Evolutionary conservation across 2,113 vertebrate species (phyloP), one percentile per base, ranked within the genome.

Genomic region (Lethenteron camtschaticum): DNA sequence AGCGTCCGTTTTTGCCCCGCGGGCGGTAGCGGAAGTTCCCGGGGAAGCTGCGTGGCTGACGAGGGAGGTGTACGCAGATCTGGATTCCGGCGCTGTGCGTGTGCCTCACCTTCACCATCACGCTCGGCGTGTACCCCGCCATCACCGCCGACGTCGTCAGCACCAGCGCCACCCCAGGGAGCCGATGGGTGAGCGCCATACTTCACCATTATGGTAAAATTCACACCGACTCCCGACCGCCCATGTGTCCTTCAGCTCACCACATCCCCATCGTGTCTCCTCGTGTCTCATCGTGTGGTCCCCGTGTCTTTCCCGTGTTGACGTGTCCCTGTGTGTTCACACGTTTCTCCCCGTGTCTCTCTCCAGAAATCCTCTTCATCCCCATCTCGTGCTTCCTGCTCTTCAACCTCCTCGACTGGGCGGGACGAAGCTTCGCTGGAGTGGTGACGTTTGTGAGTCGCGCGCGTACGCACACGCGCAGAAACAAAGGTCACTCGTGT

Each of bases 71-170:
- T 68, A 56, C 59, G 3, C 73, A 91, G 88, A 81, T 90, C 73
- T 83, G 84, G 87, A 79, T 85, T 74, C 84, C 81, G 80, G 88
- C 88, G 4, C 80, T 90, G 69, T 88, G 84, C 16, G 84, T 91
- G 57, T 84, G 83, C 0, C 78, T 88, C 16, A 81, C 85, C 57
- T 88, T 91, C 80, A 84, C 81, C 0, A 84, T 88, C 70, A 88
- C 87, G 1, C 81, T 91, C 63, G 84, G 87, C 0, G 85, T 91
- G 70, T 91, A 86, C 68, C 88, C 88, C 0, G 86, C 86, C 1
- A 77, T 91, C 71, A 89, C 87, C 0, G 87, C 81, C 55, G 84
- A 85, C 57, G 83, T 88, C 69, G 72, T 71, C 77, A 76, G 75
- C 82, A 81, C 2, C 2, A 24, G 0, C 75, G 76, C 12, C 66